phyloP scores from a whole-genome alignment of 2,113 vertebrate genomes.

The Gallinago paraguaiae region DNA sequence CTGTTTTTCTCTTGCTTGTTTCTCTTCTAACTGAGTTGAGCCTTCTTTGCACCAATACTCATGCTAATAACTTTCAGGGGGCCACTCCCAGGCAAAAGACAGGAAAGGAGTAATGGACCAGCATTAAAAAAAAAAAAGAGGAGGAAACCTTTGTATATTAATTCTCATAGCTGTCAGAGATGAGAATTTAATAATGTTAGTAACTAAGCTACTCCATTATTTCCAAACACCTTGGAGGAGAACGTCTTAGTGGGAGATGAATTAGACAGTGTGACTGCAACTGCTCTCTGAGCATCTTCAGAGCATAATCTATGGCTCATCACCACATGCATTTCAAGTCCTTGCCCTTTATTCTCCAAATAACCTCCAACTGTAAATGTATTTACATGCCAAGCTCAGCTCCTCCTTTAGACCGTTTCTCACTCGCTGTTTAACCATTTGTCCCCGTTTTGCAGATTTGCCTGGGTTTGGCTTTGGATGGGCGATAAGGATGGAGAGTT shows the following conservation, averaged over 20 bases:
- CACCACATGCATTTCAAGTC: background rate
- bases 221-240: constrained; percentile 48
- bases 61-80: background rate
- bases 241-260: constrained; percentile 41
- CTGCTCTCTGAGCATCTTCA: background rate
- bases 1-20: background rate
- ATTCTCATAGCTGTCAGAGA: constrained; percentile 48
- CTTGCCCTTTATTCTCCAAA: constrained; percentile 32
- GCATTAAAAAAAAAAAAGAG: background rate
- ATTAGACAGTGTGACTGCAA: background rate
- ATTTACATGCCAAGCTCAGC: background rate
- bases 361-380: constrained; percentile 9
- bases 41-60: background rate
- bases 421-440: background rate
- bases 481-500: background rate
- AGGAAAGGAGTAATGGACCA: background rate
- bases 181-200: constrained; percentile 58
- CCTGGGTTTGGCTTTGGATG: fast-evolving
- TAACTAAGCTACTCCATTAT: constrained; percentile 58
- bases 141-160: constrained; percentile 41
- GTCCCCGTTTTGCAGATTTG: background rate
- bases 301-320: background rate
- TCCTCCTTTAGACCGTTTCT: background rate
- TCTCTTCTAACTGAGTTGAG: background rate
- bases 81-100: background rate